Evolutionary conservation across 2,797 vertebrate species (phyloP), one percentile per base, ranked within the genome.

Genomic region (Rhabdophis nuchalis): DNA sequence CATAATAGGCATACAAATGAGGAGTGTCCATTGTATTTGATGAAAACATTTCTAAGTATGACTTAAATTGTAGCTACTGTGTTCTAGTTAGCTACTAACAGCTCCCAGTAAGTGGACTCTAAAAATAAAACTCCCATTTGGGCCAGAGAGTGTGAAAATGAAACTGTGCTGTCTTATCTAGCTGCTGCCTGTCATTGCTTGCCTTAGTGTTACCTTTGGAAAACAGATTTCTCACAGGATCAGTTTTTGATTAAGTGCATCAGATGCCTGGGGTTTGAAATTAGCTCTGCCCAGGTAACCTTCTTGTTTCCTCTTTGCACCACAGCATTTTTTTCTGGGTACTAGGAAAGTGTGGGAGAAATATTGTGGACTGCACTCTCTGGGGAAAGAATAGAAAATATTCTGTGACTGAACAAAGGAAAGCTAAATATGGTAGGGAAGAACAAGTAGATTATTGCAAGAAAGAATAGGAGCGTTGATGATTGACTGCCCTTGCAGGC

Each of bases 31-130:
- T 41, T 50, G n/a, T 50, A 87, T 60, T 72, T 93, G 85, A 61
- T 60, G 90, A 90, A 87, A 68, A 36, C 85, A 90, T 87, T 90
- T 61, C 25, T 50, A 88, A 50, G 87, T 87, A 58, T 88, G 72
- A 82, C 57, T 64, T 50, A 64, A 91, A 91, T 53, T 32, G 86
- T 25, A n/a, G 36, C 27, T 32, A 61, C 13, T n/a, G 1, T 60
- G 54, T 61, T 77, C 36, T 77, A 41, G 18, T 77, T 23, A 77
- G 20, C 36, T 77, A 41, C 36, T 77, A 41, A 77, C 32, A 41
- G 18, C 36, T 82, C 36, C 32, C 72, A 82, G 72, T 41, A 82
- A 82, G 18, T 82, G 20, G 36, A 46, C 36, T 25, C 36, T 20
- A 46, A 82, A 82, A 82, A 82, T 82, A 46, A 82, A 46, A 11